Base-by-base conservation (phyloP, 1,140 invertebrate genomes). In the Meloidogyne floridensis region DNA sequence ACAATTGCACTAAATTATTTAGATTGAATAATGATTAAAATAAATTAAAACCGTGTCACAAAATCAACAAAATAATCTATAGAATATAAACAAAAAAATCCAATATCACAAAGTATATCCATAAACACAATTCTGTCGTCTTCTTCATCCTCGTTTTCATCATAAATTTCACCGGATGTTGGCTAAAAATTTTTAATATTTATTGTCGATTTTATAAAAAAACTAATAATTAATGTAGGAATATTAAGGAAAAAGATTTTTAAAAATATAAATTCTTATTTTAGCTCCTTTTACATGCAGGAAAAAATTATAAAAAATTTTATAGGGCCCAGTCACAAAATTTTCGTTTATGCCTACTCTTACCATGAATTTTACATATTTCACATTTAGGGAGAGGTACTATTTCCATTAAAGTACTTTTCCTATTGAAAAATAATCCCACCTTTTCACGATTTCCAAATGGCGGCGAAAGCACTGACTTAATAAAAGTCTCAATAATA, bases 131-230 rank as follows among this genome's bases (percentile, higher is more conserved):
- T 59, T 20, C 75, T 69, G 42, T 81, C 80, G 47, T 81, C 80
- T 20, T 77, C 53, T 32, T 81, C 80, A 10, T 81, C 80, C 32
- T 80, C 80, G 54, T 81, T 81, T 71, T 81, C 80, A 20, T 81
- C 80, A 54, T 75, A 59, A 71, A 81, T 80, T 70, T 81, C 80
- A 20, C 47, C 20, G 13, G 53, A 20, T 9, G 80, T 75, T 20
- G 70, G 42, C 80, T 81, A 72, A 69, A 69, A 11, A 80, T 15
- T 18, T 43, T 77, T 8, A 43, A 51, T 20, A 43, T 77, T 43
- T 43, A 13, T 42, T 20, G 5, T 2, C 2, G 2, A 65, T 65
- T 65, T n/a, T n/a, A 65, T 5, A 47, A 77, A 51, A 2, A 72
- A 42, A 13, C 9, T 8, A 32, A 18, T 13, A 11, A 72, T 9